Base-by-base conservation (phyloP, 2,797 vertebrate species). In the Lates japonicus region DNA sequence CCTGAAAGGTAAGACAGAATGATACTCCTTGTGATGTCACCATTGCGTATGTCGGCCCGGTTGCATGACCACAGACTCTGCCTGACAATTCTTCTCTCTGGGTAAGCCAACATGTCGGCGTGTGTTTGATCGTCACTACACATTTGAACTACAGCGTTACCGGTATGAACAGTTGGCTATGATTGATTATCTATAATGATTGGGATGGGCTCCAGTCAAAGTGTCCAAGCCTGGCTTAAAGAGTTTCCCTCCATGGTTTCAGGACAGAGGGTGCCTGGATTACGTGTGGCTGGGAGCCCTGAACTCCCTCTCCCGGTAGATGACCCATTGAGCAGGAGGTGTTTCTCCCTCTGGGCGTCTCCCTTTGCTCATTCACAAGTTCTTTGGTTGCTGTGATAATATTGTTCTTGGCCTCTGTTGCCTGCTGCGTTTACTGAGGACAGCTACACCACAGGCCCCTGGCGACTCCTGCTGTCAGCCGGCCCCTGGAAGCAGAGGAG, bases 381-480 rank as follows among this genome's bases (percentile, higher is more conserved):
- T 94, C 90, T 94, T 92, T 55, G 71, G 93, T 94, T 94, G 90
- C 94, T 94, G 90, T 88, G 84, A 94, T 90, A 95, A 95, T 95
- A 92, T 94, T 95, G 88, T 92, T 93, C 87, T 95, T 95, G 94
- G 93, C 91, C 82, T 82, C 76, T 72, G 73, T 89, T 83, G 86
- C 91, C 84, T 90, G 89, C 88, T 91, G 90, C 82, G 37, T 89
- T 88, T 90, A 86, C 86, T 78, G 89, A 88, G 91, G 87, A 93
- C 90, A 91, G 92, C 90, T 86, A 78, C 88, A 82, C 90, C 87
- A 22, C 93, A 91, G 91, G 87, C 89, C 90, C 78, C 89, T 88
- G 87, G 89, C 71, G 55, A 86, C 87, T 91, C 80, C 78, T 68
- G 80, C 82, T 84, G 60, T 9, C n/a, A n/a, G n/a, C 80, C 67